Conservation (phyloP, 64 coral and sea anemone genomes). For the Dendrophyllia cribrosa region DNA sequence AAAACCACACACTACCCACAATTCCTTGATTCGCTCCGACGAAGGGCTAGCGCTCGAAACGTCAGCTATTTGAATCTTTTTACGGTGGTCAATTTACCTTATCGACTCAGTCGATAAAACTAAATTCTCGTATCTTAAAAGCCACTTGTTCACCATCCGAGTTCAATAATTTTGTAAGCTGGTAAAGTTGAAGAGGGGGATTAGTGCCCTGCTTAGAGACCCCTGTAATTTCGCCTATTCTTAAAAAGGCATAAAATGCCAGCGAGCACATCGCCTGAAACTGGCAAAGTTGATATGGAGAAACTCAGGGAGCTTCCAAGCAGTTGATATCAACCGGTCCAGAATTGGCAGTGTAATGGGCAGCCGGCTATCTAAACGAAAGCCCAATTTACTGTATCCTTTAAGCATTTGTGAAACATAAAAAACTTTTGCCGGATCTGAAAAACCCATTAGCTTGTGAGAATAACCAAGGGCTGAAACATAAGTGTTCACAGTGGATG, state of each 20-base stretch:
- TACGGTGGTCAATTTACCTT: too few species aligned
- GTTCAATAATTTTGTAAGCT: neutral
- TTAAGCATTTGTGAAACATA: neutral
- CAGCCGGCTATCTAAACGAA: neutral
- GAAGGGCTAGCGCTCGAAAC: too few species aligned
- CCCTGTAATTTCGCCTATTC: neutral
- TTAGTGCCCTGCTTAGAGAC: neutral
- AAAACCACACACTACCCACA: too few species aligned
- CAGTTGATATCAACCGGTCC: neutral
- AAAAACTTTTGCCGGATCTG: constrained; percentile 19
- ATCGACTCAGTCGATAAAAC: too few species aligned
- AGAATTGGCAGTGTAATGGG: constrained; percentile 11
- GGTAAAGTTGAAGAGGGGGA: neutral
- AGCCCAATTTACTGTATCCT: constrained; percentile 19
- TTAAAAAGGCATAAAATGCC: constrained; percentile 43
- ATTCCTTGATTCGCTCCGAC: too few species aligned
- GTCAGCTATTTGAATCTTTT: too few species aligned
- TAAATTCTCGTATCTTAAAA: neutral
- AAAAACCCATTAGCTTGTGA: constrained; percentile 5
- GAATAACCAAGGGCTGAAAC: constrained; percentile 32
- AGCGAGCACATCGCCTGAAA: constrained; percentile 26
- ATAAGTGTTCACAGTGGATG: too few species aligned
- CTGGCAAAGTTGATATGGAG: neutral
- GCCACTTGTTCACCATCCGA: neutral
- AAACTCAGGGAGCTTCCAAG: neutral